Conservation (phyloP, 2,113 vertebrate species). For the Corapipo altera region DNA sequence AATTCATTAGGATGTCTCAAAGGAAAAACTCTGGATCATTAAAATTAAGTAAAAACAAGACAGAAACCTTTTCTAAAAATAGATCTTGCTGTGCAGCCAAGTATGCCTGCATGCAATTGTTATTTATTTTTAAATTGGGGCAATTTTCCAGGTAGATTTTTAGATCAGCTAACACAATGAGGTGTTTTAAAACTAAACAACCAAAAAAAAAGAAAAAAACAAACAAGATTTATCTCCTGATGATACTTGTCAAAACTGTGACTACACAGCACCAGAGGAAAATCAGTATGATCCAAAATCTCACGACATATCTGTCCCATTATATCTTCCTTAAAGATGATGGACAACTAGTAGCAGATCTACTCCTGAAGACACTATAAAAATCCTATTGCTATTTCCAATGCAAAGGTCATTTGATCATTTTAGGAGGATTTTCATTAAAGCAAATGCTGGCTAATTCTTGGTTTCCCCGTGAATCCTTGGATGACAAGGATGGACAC, state of each 20-base stretch:
- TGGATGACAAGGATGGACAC: neutral
- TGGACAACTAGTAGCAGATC: neutral
- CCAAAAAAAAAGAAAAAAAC: neutral
- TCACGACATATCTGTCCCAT: neutral
- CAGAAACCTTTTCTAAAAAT: neutral
- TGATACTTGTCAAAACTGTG: neutral
- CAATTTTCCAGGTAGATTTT: neutral
- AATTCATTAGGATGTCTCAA: neutral
- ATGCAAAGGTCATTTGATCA: neutral
- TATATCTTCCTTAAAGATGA: neutral
- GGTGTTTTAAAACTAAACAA: neutral
- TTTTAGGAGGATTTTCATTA: neutral
- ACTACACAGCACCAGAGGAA: rapidly evolving
- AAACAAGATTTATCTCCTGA: neutral
- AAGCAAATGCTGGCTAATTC: neutral
- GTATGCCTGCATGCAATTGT: neutral
- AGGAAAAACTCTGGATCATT: neutral
- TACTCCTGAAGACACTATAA: neutral
- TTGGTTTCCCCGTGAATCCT: neutral
- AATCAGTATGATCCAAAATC: neutral
- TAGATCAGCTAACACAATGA: neutral
- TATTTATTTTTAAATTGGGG: constrained; percentile 6
- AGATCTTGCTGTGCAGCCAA: neutral
- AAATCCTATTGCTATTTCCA: neutral
- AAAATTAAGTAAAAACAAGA: constrained; percentile 12